Percentiles rank a stretch among this genome's conserved stretches.
Evolutionary conservation across 2,888 invertebrate species (phyloP).

Genomic region (Lucinisca nassula): DNA sequence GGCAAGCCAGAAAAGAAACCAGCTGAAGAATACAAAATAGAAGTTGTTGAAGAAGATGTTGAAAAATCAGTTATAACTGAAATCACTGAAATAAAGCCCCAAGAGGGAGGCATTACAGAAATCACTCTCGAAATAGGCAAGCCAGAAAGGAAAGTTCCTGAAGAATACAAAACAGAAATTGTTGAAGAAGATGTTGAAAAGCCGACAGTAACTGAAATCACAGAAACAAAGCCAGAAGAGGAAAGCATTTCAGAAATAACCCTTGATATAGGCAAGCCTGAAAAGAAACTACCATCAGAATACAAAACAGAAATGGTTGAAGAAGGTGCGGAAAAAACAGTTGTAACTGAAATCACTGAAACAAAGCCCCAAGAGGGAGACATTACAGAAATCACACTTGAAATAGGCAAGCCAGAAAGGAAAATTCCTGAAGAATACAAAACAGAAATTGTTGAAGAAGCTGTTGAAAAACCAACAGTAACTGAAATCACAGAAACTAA

Average conservation of each 20-base stretch:
- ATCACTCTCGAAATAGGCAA: constrained; percentile 11
- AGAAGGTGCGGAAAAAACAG: constrained; percentile 37
- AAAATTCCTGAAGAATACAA: constrained; percentile 55
- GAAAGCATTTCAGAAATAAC: constrained; percentile 30
- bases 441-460: constrained; percentile 42
- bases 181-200: neutral
- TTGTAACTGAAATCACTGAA: constrained; percentile 47
- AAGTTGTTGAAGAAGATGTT: constrained; percentile 54
- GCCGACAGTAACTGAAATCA: constrained; percentile 38
- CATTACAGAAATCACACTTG: constrained; percentile 15
- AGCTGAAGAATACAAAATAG: constrained; percentile 56
- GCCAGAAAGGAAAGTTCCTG: constrained; percentile 41
- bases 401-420: constrained; percentile 37
- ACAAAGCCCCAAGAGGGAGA: constrained; percentile 28
- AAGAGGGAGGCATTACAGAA: constrained; percentile 19
- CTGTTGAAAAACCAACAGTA: constrained; percentile 21
- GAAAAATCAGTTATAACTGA: constrained; percentile 67
- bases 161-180: constrained; percentile 51
- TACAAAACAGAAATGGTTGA: constrained; percentile 40
- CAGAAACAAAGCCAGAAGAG: constrained; percentile 36
- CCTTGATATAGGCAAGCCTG: constrained; percentile 40
- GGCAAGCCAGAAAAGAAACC: constrained; percentile 44
- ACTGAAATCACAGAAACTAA: constrained; percentile 21
- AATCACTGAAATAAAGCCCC: constrained; percentile 51
- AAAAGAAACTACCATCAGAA: constrained; percentile 32